Conservation (phyloP, 2,888 invertebrate genomes). For the Pyrochroa serraticornis region DNA sequence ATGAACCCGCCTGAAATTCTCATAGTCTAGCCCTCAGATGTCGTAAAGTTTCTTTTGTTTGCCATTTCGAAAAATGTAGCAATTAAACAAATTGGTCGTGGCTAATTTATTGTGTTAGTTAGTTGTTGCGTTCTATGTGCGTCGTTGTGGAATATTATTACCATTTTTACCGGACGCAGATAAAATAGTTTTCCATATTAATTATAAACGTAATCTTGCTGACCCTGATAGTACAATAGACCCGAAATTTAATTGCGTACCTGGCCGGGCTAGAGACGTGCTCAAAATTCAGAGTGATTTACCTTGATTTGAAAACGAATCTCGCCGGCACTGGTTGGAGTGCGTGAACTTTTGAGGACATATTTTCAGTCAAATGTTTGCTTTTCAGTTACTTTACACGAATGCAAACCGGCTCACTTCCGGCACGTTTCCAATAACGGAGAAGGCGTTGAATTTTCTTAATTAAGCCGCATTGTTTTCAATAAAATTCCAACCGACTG, state of each 20-base stretch:
- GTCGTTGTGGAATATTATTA: constrained; percentile 1
- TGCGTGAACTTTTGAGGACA: constrained; percentile 12
- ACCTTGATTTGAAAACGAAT: constrained; percentile 19
- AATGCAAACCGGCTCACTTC: too few species aligned
- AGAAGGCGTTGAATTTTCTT: too few species aligned
- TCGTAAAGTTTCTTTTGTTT: too few species aligned
- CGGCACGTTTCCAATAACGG: too few species aligned
- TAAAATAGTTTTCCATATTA: constrained; percentile 4
- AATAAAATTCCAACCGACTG: constrained; percentile 1
- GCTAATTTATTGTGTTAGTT: not conserved
- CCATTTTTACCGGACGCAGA: constrained; percentile 23
- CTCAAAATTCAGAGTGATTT: constrained; percentile 20
- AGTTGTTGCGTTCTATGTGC: too few species aligned
- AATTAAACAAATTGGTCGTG: constrained; percentile 24
- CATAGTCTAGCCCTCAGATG: too few species aligned
- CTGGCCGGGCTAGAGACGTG: constrained; percentile 20
- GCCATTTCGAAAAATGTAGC: too few species aligned
- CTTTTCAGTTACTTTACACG: too few species aligned
- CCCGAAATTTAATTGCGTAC: constrained; percentile 22
- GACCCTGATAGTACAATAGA: constrained; percentile 28
- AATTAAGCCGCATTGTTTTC: not conserved
- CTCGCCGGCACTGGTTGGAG: not conserved
- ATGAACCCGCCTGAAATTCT: constrained; percentile 3
- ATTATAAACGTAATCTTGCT: constrained; percentile 10
- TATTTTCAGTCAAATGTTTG: constrained; percentile 11